Conservation (phyloP, 2,888 invertebrate genomes). For the Caenorhabditis sulstoni region DNA sequence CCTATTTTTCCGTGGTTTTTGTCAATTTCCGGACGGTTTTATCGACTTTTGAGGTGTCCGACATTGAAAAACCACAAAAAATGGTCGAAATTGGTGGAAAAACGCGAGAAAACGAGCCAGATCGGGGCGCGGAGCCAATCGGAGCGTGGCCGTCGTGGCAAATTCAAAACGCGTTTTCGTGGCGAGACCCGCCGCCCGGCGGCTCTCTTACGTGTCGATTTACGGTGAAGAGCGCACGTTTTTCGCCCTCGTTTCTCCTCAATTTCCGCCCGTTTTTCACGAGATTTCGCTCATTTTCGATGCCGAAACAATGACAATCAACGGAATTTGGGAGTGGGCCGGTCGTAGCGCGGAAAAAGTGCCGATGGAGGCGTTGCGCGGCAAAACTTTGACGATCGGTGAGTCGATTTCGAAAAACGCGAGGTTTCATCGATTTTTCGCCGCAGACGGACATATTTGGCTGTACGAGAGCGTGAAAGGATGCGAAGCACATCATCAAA, state of each 20-base stretch:
- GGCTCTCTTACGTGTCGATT: slow-evolving; percentile 37
- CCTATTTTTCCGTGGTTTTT: neutral
- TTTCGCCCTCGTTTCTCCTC: slow-evolving; percentile 3
- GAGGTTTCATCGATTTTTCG: no score
- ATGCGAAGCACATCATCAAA: slow-evolving; percentile 46
- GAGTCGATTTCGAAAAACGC: no score
- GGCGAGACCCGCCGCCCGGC: slow-evolving; percentile 47
- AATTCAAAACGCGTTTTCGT: slow-evolving; percentile 49
- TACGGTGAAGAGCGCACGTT: slow-evolving; percentile 29
- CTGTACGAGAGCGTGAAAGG: slow-evolving; percentile 61
- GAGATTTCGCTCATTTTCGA: slow-evolving; percentile 20
- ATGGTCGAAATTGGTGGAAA: slow-evolving; percentile 3
- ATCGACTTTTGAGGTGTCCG: neutral
- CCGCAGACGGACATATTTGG: slow-evolving; percentile 71
- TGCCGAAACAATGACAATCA: slow-evolving; percentile 61
- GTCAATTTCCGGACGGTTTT: neutral
- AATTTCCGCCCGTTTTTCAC: slow-evolving; percentile 21
- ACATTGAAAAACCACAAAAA: neutral
- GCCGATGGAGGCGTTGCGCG: slow-evolving; percentile 42
- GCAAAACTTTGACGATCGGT: slow-evolving; percentile 67
- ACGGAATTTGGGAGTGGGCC: slow-evolving; percentile 66
- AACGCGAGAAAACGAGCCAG: slow-evolving; percentile 31
- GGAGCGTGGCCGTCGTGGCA: slow-evolving; percentile 46
- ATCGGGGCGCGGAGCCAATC: slow-evolving; percentile 41
- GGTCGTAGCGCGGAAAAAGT: slow-evolving; percentile 39